phyloP scores from a whole-genome alignment of 2,888 invertebrate species.

The Drosophila stalkeri region DNA sequence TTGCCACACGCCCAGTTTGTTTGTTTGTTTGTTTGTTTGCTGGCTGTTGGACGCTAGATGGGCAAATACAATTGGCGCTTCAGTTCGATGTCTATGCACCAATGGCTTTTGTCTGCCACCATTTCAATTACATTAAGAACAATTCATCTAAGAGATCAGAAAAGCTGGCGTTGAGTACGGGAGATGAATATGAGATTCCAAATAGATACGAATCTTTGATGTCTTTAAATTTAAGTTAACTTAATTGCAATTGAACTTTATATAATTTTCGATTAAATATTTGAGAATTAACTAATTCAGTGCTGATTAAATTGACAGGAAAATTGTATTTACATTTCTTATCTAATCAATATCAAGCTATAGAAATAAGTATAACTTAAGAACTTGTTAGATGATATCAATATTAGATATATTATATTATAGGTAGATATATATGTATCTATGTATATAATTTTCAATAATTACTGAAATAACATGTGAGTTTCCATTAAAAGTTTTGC shows the following conservation, averaged over 20 bases:
- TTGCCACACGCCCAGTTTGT: constrained; percentile 42
- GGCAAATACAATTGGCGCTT: constrained; percentile 51
- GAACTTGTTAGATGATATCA: not conserved
- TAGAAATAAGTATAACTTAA: not conserved
- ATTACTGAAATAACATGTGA: not conserved
- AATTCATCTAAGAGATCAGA: constrained; percentile 19
- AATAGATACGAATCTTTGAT: not conserved
- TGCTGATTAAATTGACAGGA: not conserved
- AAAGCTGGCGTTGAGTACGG: constrained; percentile 7
- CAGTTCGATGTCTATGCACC: constrained; percentile 33
- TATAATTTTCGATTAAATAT: not conserved
- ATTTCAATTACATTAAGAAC: constrained; percentile 60
- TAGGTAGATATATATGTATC: not conserved
- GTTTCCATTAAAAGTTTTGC: not conserved
- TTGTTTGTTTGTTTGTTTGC: constrained; percentile 19
- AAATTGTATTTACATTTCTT: not conserved
- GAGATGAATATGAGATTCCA: constrained; percentile 10
- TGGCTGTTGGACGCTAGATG: constrained; percentile 3
- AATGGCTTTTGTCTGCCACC: constrained; percentile 35
- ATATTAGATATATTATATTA: not conserved
- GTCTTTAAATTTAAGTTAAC: not conserved
- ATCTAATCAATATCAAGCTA: not conserved
- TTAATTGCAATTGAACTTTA: not conserved
- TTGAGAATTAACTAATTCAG: not conserved
- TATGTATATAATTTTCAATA: not conserved